These are phyloP conservation scores for Andricus quercusramuli DNA, from an alignment of 2,888 invertebrate genomes.

Conservation along the genomic window DNA sequence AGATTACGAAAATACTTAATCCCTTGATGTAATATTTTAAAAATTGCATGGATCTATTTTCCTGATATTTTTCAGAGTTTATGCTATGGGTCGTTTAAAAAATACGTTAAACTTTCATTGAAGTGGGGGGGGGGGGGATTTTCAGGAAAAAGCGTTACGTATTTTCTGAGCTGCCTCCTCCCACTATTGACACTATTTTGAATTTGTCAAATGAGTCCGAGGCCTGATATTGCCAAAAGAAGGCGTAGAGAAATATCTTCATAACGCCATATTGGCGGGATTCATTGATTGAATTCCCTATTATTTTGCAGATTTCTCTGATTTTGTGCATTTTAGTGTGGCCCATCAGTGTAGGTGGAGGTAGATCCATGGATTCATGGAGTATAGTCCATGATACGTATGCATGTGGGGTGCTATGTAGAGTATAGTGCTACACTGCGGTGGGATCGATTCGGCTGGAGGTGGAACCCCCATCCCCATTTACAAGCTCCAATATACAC, in stretches of 20 bases:
- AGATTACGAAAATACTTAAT: too few relatives aligned
- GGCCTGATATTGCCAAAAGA: too few relatives aligned
- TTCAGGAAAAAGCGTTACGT: too few relatives aligned
- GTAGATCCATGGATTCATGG: conserved; percentile 55
- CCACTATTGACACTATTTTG: too few relatives aligned
- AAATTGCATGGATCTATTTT: too few relatives aligned
- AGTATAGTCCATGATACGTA: conserved; percentile 65
- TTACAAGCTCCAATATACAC: conserved; percentile 69
- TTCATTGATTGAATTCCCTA: background rate
- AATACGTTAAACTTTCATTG: too few relatives aligned
- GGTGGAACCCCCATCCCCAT: conserved; percentile 66
- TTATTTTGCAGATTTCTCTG: background rate
- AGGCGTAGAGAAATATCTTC: background rate
- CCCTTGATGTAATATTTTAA: too few relatives aligned
- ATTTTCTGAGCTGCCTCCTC: too few relatives aligned
- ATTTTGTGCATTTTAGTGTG: background rate
- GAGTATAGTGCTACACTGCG: conserved; percentile 71
- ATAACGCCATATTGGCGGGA: background rate
- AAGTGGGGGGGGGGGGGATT: too few relatives aligned
- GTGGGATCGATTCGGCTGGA: conserved; percentile 75
- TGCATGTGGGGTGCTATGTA: conserved; percentile 66
- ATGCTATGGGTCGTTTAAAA: too few relatives aligned
- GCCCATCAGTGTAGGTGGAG: conserved; percentile 48
- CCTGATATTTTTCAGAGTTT: too few relatives aligned
- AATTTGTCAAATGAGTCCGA: too few relatives aligned